These are phyloP conservation scores for Ameiurus melas DNA, from an alignment of 2,113 vertebrate species.

Conservation along the genomic window DNA sequence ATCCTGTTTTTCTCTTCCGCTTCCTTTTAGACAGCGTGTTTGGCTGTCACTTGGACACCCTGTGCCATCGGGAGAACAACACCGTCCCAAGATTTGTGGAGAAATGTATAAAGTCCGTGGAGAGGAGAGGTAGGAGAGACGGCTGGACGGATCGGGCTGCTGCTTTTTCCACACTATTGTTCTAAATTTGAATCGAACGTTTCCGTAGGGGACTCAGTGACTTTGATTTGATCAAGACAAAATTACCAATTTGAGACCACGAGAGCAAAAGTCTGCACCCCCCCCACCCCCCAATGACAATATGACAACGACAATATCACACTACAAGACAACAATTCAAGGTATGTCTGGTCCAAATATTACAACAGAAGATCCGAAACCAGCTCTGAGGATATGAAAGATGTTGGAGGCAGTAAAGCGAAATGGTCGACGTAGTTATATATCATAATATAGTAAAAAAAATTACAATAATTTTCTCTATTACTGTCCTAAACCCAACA, in stretches of 20 bases:
- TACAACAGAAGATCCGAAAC: background rate
- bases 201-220: background rate
- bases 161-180: background rate
- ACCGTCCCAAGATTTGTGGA: slow-evolving; percentile 81
- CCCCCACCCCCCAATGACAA: too few species aligned
- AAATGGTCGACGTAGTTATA: background rate
- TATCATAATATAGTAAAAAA: background rate
- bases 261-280: background rate
- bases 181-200: background rate
- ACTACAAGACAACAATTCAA: too few species aligned
- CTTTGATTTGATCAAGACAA: background rate
- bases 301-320: too few species aligned
- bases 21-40: slow-evolving; percentile 84
- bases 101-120: slow-evolving; percentile 83
- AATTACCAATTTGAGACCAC: background rate
- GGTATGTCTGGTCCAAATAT: too few species aligned
- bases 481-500: background rate
- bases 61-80: slow-evolving; percentile 82
- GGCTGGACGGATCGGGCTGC: background rate
- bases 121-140: slow-evolving; percentile 79
- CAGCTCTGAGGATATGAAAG: background rate
- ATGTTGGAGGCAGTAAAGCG: background rate
- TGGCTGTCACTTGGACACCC: slow-evolving; percentile 80
- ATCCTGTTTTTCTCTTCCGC: background rate
- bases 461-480: background rate